These are phyloP conservation scores for Melitaea cinxia DNA, from an alignment of 1,140 invertebrate species.

Conservation along the genomic window DNA sequence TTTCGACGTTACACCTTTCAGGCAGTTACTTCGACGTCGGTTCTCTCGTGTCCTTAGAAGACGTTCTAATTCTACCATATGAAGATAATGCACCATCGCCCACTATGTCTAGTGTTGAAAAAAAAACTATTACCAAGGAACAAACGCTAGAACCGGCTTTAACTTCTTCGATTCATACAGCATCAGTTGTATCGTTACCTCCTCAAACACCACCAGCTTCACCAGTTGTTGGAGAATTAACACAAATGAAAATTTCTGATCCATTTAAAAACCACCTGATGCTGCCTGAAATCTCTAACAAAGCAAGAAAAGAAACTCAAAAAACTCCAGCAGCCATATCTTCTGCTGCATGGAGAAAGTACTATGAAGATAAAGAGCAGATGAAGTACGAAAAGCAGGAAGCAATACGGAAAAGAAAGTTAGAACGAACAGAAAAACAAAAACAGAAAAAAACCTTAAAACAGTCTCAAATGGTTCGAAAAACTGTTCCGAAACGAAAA, in stretches of 20 bases:
- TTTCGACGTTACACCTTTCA: constrained; percentile 18
- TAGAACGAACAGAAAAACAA: constrained; percentile 28
- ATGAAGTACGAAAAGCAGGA: constrained; percentile 31
- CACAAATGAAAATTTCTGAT: no score
- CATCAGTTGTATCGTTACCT: no score
- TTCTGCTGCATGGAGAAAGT: constrained; percentile 36
- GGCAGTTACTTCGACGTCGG: not conserved
- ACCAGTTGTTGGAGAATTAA: no score
- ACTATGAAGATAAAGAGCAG: constrained; percentile 31
- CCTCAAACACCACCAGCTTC: no score
- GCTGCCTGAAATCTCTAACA: constrained; percentile 8
- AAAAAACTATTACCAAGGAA: no score
- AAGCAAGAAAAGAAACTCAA: constrained; percentile 28
- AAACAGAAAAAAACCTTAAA: constrained; percentile 7
- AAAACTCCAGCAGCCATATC: constrained; percentile 31
- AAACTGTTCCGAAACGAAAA: constrained; percentile 28
- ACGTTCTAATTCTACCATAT: constrained; percentile 6
- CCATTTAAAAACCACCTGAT: no score
- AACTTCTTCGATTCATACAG: no score
- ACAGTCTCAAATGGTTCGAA: constrained; percentile 13
- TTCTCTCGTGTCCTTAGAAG: constrained; percentile 12
- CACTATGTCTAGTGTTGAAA: constrained; percentile 12
- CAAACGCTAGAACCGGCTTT: no score
- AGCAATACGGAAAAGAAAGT: constrained; percentile 26
- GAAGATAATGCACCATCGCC: not conserved